These are phyloP conservation scores for Paragorgia papillata DNA, from an alignment of 92 coral and sea anemone species.

Conservation along the genomic window DNA sequence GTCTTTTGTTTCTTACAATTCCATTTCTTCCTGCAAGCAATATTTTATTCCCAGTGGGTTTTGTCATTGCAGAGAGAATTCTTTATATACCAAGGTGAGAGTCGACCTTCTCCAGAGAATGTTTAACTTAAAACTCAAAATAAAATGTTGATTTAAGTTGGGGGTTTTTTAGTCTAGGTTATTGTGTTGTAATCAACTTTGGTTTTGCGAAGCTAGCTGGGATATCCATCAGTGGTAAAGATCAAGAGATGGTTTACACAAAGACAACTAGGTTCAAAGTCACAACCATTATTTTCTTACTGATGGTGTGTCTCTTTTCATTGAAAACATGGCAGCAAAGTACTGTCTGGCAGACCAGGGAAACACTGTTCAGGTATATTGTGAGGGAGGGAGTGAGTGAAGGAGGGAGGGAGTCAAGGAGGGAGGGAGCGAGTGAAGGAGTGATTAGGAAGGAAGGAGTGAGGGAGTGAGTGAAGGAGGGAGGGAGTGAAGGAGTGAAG, in stretches of 20 bases:
- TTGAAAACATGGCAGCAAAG: slow-evolving; percentile 76
- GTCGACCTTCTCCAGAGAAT: no score
- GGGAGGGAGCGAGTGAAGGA: no score
- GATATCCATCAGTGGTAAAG: background rate
- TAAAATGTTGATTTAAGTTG: no score
- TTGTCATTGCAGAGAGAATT: slow-evolving; percentile 93
- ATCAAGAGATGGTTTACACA: background rate
- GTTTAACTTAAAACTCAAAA: no score
- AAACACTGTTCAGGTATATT: slow-evolving; percentile 73
- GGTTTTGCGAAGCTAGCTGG: slow-evolving; percentile 70
- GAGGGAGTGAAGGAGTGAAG: no score
- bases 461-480: no score
- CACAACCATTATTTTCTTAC: slow-evolving; percentile 34
- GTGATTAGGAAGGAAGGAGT: no score
- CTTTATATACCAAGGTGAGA: slow-evolving; percentile 89
- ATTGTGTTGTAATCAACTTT: slow-evolving; percentile 65
- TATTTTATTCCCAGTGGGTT: slow-evolving; percentile 82
- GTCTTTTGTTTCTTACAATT: slow-evolving; percentile 65
- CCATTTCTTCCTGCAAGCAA: slow-evolving; percentile 93
- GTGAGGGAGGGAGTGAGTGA: no score
- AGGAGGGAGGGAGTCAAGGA: no score
- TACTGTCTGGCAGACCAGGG: slow-evolving; percentile 79
- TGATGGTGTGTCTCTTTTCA: slow-evolving; percentile 61
- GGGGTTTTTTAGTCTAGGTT: slow-evolving; percentile 95
- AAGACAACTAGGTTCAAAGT: slow-evolving; percentile 13